phyloP scores from a whole-genome alignment of 1,140 invertebrate genomes.

The Drosophila hydei region DNA sequence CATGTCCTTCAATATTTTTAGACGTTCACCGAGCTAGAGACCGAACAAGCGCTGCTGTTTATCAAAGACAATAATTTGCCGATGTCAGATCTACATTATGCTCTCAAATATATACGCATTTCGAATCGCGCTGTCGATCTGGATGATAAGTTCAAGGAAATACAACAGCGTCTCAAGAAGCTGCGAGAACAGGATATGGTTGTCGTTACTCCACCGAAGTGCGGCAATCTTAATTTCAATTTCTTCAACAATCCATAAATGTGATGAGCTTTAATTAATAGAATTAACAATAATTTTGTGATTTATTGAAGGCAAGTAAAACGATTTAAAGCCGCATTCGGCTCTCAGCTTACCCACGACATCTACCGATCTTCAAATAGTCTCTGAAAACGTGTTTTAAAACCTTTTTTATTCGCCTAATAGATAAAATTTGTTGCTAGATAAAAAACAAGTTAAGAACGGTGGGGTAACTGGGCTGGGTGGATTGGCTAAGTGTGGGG shows the following conservation, averaged over 20 bases:
- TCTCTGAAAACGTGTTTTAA: no score
- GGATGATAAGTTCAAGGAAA: slow-evolving; percentile 10
- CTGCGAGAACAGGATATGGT: slow-evolving; percentile 17
- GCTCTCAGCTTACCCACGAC: no score
- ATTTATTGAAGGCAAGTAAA: neutral
- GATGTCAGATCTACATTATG: slow-evolving; percentile 54
- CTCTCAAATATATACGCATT: slow-evolving; percentile 56
- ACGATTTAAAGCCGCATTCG: no score
- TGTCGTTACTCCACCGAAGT: slow-evolving; percentile 7
- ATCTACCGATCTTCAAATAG: no score
- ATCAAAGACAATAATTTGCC: slow-evolving; percentile 47
- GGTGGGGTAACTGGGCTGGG: no score
- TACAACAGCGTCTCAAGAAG: slow-evolving; percentile 19
- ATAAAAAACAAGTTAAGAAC: slow-evolving; percentile 33
- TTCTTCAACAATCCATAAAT: neutral
- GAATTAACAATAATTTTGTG: neutral
- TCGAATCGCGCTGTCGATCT: slow-evolving; percentile 13
- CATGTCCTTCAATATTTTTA: slow-evolving; percentile 1
- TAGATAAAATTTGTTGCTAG: slow-evolving; percentile 61
- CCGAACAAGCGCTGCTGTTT: slow-evolving; percentile 39
- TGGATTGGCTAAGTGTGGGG: no score
- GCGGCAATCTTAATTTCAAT: neutral
- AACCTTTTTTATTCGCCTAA: no score
- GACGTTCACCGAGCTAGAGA: slow-evolving; percentile 47
- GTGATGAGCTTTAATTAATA: neutral